Evolutionary conservation across 2,113 vertebrate species (phyloP), one percentile per base, ranked within the genome.

Genomic region (Podarcis muralis): DNA sequence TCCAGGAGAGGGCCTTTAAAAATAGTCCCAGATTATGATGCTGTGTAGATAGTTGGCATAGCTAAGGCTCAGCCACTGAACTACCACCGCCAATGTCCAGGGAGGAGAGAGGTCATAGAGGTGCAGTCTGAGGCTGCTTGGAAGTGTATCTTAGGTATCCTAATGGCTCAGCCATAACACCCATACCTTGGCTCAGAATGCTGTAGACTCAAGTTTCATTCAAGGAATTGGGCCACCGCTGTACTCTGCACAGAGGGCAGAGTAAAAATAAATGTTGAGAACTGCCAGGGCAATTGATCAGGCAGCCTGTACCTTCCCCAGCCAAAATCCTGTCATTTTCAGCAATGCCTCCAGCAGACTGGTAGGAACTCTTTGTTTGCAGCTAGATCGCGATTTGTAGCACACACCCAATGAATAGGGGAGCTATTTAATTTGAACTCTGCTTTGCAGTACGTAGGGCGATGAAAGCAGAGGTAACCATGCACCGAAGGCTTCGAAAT

Each of bases 401-500:
- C 84, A n/a, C 74, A 3, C 22, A 87, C 78, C 69, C 68, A 65
- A 81, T 78, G 69, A 43, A 91, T 81, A 53, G n/a, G 87, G 84
- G 72, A 90, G 92, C 87, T 90, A 84, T 93, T 83, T 71, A 15
- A 66, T 87, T 91, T 85, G 57, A 43, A 76, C 83, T 88, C 81
- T 85, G 76, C 87, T 92, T 89, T 78, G 22, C 23, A 74, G 59
- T 12, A 68, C 35, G 53, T 86, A 81, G 81, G 91, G 91, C 93
- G 95, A 95, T 92, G 91, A 78, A 65, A 87, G 27, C 88, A 92
- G 94, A 93, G 4, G 66, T 53, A 78, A 25, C 65, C 30, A 35
- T 68, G 12, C 65, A 57, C 85, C 87, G 86, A 88, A 78, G 81
- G 43, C 90, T 90, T 85, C 83, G 91, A 91, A 90, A 90, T 91